Percentiles rank a stretch among this genome's conserved stretches.
Evolutionary conservation across 2,888 invertebrate species (phyloP).

Genomic region (Norana najaformis): DNA sequence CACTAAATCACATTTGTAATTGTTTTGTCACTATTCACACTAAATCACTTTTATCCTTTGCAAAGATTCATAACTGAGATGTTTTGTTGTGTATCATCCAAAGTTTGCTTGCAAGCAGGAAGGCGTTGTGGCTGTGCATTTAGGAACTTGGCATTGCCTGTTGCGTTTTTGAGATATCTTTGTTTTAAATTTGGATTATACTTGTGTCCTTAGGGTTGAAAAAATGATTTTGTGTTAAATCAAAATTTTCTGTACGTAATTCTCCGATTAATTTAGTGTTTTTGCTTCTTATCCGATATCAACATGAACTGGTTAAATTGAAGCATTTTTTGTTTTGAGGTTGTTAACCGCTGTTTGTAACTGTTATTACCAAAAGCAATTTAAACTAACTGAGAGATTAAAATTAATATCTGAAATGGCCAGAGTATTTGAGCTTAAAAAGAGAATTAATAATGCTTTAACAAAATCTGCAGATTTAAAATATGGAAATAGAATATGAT

Average conservation of each 20-base stretch:
- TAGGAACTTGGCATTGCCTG: not conserved
- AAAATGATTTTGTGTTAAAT: too few relatives aligned
- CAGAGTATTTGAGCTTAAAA: too few relatives aligned
- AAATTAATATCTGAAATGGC: too few relatives aligned
- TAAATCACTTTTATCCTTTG: not conserved
- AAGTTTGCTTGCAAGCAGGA: not conserved
- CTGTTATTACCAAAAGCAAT: too few relatives aligned
- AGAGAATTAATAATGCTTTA: too few relatives aligned
- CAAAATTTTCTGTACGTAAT: not conserved
- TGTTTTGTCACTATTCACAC: not conserved
- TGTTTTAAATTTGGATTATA: not conserved
- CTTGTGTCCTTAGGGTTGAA: too few relatives aligned
- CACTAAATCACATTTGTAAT: too few relatives aligned
- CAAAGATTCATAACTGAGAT: not conserved
- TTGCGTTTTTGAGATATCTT: not conserved
- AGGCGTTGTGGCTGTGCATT: not conserved
- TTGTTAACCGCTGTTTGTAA: not conserved
- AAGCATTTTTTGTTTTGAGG: not conserved
- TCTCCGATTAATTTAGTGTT: not conserved
- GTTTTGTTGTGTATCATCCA: too few relatives aligned
- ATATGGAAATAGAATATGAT: not conserved
- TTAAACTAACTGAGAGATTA: too few relatives aligned
- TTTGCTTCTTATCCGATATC: too few relatives aligned
- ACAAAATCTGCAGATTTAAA: not conserved
- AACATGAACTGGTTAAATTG: not conserved